Evolutionary conservation across 2,113 vertebrate species (phyloP), one percentile per base, ranked within the genome.

Genomic region (Microtus ochrogaster): DNA sequence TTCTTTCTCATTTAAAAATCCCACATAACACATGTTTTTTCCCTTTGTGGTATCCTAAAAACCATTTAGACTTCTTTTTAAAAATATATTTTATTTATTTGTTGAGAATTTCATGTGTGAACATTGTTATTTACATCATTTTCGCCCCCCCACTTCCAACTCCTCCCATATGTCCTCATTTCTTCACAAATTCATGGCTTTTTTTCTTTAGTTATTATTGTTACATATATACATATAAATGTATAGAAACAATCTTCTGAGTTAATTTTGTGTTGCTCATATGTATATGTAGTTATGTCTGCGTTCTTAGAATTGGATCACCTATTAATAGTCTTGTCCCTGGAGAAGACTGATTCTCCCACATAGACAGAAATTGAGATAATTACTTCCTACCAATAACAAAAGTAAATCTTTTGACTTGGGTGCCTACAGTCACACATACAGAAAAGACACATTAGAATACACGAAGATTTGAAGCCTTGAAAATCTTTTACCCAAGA

Each of bases 371-470:
- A 90, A 19, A n/a, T 74, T 95, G 76, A 90, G 36, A 94, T 78
- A 49, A 72, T 21, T 77, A 84, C 30, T 36, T 83, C 36, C 36
- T 94, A 21, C 39, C 36, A 52, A 68, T 41, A 28, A 94, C 74
- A 52, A 33, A 68, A 85, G 21, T 10, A 88, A 95, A 84, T 92
- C 21, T 13, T 28, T 96, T 30, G 39, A 92, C 81, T 93, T 66
- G 68, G 24, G 8, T 83, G 63, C 74, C 49, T 68, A 47, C 12
- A 22, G 0, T 17, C 8, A n/a, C 36, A 74, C 22, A 21, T 30
- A 7, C 49, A 84, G 72, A 91, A 49, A 89, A 93, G 49, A 72
- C 3, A 84, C 36, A 90, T 61, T n/a, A 36, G 90, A 36, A 73
- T 24, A 93, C 26, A 22, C 94, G 89, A 87, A 36, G 16, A 13